Base-by-base conservation (phyloP, 2,888 invertebrate genomes). In the Bembecia ichneumoniformis region DNA sequence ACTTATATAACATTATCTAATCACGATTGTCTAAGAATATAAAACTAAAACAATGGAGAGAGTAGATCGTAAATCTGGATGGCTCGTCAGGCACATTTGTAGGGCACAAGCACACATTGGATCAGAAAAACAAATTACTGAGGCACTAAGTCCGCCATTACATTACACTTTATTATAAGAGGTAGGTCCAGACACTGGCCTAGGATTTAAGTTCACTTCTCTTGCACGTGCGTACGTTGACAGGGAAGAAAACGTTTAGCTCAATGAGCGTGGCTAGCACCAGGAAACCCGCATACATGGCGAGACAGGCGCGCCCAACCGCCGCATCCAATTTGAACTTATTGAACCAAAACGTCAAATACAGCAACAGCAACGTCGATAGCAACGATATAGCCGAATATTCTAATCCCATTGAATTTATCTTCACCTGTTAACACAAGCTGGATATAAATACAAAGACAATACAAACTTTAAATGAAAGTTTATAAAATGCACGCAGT, bases 181-280 rank as follows among this genome's bases (percentile, higher is more conserved):
- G 52, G 62, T 48, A 49, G 62, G 68, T 68, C 63, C 63, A 58
- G 59, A 56, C 69, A 70, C 66, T 66, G 53, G 51, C 54, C 64
- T 80, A 82, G 62, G 73, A 71, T 55, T 75, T 78, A 53, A 82
- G 72, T 70, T 84, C 83, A 61, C 64, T 74, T 71, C 91, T 89
- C 73, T 89, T 90, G 83, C 96, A 96, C 54, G 95, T 94, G 60
- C 95, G 96, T 62, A 94, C 89, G 84, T 96, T 96, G 64, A 96
- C 95, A 64, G 92, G 92, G 88, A 96, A 96, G 91, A 97, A 96
- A 57, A 96, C 94, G 81, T 97, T 97, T 67, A 96, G 90, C 88
- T 97, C 97, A 68, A 96, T 96, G 63, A 97, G 89, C 57, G 95
- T 95, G 49, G 96, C 96, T 59, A 97, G 89, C 49, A 95, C 91